Percentiles rank a stretch among this genome's conserved stretches.
Evolutionary conservation across 2,113 vertebrate species (phyloP).

Genomic region (Naja naja): DNA sequence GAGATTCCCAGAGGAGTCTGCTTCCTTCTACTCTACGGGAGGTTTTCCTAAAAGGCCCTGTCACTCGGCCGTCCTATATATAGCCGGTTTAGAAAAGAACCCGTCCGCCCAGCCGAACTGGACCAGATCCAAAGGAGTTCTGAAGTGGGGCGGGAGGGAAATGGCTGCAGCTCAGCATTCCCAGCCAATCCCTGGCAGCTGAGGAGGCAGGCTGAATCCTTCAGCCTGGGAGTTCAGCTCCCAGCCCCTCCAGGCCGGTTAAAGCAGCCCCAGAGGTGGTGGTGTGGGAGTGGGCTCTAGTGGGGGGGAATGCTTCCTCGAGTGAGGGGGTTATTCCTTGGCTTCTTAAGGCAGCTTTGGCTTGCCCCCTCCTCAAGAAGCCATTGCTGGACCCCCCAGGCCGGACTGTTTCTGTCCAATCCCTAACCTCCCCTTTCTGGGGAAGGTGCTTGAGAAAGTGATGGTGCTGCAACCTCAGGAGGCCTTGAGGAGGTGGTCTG

Average conservation of each 20-base stretch:
- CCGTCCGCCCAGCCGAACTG: background rate
- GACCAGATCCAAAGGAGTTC: background rate
- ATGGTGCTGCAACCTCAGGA: background rate
- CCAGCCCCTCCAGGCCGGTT: no score
- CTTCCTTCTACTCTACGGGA: background rate
- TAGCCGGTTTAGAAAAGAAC: background rate
- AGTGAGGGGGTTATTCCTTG: background rate
- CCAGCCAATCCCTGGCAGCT: background rate
- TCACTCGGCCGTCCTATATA: fast-evolving
- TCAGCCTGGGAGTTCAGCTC: background rate
- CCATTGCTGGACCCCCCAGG: background rate
- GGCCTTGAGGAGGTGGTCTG: background rate
- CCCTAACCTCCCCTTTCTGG: background rate
- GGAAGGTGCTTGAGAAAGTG: no score
- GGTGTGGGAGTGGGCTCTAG: no score
- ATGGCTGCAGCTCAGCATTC: background rate
- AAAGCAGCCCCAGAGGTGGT: background rate
- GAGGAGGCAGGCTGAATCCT: background rate
- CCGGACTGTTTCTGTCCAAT: background rate
- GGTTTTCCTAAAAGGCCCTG: background rate
- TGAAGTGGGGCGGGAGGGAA: background rate
- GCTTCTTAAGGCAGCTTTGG: background rate
- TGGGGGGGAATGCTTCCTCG: background rate
- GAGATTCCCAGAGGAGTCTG: background rate
- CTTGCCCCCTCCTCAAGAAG: background rate